A percentile compares a stretch with the other conserved stretches of the same genome.
Conservation (phyloP, 2,888 invertebrate species). For the Pharmacophagus antenor region DNA sequence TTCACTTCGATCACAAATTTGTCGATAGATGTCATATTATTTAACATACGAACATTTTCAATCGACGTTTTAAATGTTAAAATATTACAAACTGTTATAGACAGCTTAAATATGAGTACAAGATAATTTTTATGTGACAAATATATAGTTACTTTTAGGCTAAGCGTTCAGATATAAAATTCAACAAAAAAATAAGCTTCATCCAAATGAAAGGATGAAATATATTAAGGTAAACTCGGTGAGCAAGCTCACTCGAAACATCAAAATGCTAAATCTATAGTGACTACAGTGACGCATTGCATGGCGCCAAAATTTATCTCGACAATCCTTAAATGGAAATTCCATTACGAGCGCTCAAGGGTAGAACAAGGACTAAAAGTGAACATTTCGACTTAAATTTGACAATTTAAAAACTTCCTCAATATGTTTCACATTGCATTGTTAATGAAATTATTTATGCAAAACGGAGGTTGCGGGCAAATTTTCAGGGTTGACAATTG, state of each 20-base stretch:
- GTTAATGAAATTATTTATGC: slow-evolving; percentile 26
- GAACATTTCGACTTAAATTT: slow-evolving; percentile 27
- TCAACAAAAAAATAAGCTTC: too few relatives aligned
- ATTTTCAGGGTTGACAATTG: not conserved
- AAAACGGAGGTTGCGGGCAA: slow-evolving; percentile 6
- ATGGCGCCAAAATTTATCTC: slow-evolving; percentile 24
- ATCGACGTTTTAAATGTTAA: not conserved
- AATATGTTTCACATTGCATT: slow-evolving; percentile 22
- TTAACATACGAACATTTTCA: not conserved
- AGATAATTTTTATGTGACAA: too few relatives aligned
- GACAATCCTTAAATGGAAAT: slow-evolving; percentile 29
- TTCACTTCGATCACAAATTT: not conserved
- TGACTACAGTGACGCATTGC: slow-evolving; percentile 5
- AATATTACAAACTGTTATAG: not conserved
- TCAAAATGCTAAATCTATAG: too few relatives aligned
- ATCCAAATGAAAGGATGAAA: too few relatives aligned
- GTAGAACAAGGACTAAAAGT: slow-evolving; percentile 29
- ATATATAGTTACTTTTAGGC: too few relatives aligned
- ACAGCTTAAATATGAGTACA: too few relatives aligned
- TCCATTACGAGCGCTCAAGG: slow-evolving; percentile 30
- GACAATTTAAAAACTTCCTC: slow-evolving; percentile 29
- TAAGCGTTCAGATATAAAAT: too few relatives aligned
- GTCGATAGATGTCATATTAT: slow-evolving; percentile 26
- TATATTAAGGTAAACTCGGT: too few relatives aligned
- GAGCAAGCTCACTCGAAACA: too few relatives aligned